Conservation (phyloP, 1,140 invertebrate genomes). For the Brachionus angularis region DNA sequence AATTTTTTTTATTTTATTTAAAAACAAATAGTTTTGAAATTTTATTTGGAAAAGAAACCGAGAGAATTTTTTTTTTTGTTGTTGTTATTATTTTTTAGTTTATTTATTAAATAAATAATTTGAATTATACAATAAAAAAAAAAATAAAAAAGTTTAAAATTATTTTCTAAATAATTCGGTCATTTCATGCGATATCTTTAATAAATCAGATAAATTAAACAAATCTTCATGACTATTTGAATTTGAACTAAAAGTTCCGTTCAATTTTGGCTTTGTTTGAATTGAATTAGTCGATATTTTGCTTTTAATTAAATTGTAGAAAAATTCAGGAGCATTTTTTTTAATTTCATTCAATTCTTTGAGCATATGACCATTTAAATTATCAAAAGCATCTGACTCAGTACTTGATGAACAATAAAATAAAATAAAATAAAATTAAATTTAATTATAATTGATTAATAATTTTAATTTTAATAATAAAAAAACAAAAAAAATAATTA, state of each 20-base stretch:
- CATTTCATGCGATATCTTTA: conserved; percentile 10
- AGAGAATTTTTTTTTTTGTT: too few species aligned
- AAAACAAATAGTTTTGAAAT: conserved; percentile 30
- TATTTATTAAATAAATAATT: too few species aligned
- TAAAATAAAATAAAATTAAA: too few species aligned
- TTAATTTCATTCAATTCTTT: conserved; percentile 25
- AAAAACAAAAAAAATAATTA: too few species aligned
- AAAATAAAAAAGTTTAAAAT: neutral
- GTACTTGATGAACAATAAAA: too few species aligned
- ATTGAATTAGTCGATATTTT: neutral
- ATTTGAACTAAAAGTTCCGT: conserved; percentile 25
- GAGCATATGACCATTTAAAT: conserved; percentile 1
- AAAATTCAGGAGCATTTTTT: conserved; percentile 28
- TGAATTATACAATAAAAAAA: too few species aligned
- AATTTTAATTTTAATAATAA: too few species aligned
- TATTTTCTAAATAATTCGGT: conserved; percentile 9
- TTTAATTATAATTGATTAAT: too few species aligned
- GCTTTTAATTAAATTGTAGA: neutral
- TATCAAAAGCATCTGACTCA: conserved; percentile 8
- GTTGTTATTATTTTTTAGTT: too few species aligned
- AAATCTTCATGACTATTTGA: conserved; percentile 11
- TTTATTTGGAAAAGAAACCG: too few species aligned
- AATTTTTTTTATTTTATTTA: too few species aligned
- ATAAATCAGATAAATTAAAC: conserved; percentile 28
- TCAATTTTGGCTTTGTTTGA: neutral